Evolutionary conservation across 2,888 invertebrate species (phyloP), one percentile per base, ranked within the genome.

Genomic region (Perizoma affinitatum): DNA sequence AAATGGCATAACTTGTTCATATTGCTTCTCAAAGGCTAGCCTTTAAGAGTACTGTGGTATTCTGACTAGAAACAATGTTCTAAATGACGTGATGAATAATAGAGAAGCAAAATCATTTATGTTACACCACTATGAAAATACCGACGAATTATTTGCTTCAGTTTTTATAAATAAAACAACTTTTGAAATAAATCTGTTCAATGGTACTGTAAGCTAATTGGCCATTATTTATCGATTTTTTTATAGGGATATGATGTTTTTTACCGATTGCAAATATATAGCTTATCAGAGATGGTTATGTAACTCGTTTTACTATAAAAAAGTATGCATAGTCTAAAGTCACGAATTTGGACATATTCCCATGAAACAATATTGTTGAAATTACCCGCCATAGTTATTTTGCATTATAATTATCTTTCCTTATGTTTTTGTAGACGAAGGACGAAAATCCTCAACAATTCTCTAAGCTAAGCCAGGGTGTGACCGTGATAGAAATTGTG

Each of bases 231-330:
- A 2, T 22, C 22, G 3, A n/a, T n/a, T n/a, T n/a, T n/a, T n/a
- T n/a, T n/a, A n/a, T 22, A 22, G 22, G 1, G 22, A 22, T 22
- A 2, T 22, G 22, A 2, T 22, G 1, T 22, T 22, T 22, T 22
- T 22, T 22, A 22, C 22, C 22, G 22, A 53, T 6, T 36, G 41
- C 35, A 10, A 38, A 73, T 71, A 69, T 71, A 73, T 73, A 71
- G 69, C 69, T 72, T 73, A 71, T 69, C 59, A 63, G 66, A 72
- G 72, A 72, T 69, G 73, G 70, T 75, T n/a, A n/a, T n/a, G n/a
- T 76, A 69, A 69, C 66, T 74, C 68, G 58, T 63, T 75, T 81
- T 79, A 74, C 61, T 78, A 78, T 79, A 79, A 76, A 78, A 75
- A 70, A 74, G 70, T 71, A 75, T 71, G 73, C 73, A 70, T 36